phyloP scores from a whole-genome alignment of 2,113 vertebrate species.

The Cheilinus undulatus region DNA sequence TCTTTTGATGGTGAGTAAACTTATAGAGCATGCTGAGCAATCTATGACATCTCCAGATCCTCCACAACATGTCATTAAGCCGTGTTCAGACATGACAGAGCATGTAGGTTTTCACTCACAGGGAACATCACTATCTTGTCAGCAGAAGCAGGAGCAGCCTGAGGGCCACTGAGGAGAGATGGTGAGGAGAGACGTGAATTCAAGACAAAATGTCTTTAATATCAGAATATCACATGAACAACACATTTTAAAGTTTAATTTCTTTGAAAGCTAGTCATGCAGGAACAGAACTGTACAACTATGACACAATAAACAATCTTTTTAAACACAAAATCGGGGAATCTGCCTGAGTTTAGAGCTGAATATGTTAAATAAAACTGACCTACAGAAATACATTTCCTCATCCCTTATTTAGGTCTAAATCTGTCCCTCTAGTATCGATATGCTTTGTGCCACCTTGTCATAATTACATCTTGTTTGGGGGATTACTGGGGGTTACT shows the following conservation, averaged over 20 bases:
- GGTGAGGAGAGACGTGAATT: background rate
- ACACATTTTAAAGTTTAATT: no score
- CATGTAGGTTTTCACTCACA: constrained; percentile 17
- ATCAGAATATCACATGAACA: no score
- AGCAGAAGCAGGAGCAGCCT: constrained; percentile 1
- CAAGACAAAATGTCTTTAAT: no score
- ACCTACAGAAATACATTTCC: background rate
- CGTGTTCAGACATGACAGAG: constrained; percentile 16
- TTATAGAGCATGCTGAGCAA: background rate
- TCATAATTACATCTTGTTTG: background rate
- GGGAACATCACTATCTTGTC: background rate
- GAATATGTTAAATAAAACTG: background rate
- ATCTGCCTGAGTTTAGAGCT: background rate
- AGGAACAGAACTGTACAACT: no score
- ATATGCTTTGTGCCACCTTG: background rate
- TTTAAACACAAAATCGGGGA: no score
- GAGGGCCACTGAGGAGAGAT: background rate
- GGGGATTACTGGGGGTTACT: background rate
- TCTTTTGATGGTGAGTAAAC: background rate
- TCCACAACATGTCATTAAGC: background rate
- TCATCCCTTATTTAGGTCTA: background rate
- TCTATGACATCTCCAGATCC: background rate
- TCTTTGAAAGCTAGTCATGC: no score
- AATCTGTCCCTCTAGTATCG: background rate
- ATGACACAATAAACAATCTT: no score